Conservation (phyloP, 2,888 invertebrate species). For the Dastarcus helophoroides region DNA sequence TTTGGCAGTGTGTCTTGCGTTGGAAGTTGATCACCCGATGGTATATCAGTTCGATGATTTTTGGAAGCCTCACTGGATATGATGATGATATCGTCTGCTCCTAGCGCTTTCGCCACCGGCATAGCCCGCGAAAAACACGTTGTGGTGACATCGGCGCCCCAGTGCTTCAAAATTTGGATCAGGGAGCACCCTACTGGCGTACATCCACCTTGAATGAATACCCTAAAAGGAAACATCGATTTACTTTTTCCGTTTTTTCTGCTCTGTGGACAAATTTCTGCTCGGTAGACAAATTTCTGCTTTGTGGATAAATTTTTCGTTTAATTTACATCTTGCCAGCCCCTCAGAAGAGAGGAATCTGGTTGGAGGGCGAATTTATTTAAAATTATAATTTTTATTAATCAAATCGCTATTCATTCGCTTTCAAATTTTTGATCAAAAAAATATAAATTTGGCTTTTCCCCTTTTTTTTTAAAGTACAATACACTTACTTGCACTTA, state of each 20-base stretch:
- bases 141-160: constrained; percentile 45
- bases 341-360: no score
- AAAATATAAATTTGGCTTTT: no score
- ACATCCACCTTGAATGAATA: constrained; percentile 45
- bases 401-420: no score
- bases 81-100: constrained; percentile 43
- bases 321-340: no score
- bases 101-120: constrained; percentile 44
- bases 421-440: no score
- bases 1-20: constrained; percentile 14
- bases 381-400: no score
- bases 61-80: constrained; percentile 17
- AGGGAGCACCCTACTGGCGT: constrained; percentile 48
- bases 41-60: neutral
- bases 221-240: constrained; percentile 30
- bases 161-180: constrained; percentile 44
- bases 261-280: constrained; percentile 5
- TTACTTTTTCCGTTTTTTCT: no score
- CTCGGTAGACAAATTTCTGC: no score
- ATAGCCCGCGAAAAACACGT: constrained; percentile 41
- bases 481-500: no score
- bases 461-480: no score
- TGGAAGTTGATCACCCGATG: neutral
- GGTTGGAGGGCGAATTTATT: no score
- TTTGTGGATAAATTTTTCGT: no score